Conservation (phyloP, 2,888 invertebrate genomes). For the Tinea trinotella region DNA sequence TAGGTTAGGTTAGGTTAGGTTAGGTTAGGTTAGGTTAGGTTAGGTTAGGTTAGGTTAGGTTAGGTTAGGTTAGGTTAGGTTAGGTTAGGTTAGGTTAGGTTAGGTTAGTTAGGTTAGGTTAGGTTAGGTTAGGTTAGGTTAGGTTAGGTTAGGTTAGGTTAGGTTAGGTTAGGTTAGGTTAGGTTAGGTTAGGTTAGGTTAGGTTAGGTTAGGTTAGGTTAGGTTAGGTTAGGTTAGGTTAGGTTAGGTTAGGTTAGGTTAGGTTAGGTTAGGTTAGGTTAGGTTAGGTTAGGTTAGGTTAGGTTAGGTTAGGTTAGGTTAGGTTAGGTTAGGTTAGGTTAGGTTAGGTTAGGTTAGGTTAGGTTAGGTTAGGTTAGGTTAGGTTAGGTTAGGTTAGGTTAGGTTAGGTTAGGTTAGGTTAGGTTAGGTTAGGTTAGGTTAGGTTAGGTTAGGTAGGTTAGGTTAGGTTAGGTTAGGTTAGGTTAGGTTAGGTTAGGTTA, state of each 20-base stretch:
- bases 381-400: constrained; percentile 19
- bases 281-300: constrained; percentile 21
- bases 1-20: constrained; percentile 22
- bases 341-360: constrained; percentile 19
- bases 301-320: constrained; percentile 22
- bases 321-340: constrained; percentile 17
- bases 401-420: constrained; percentile 19
- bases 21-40: constrained; percentile 21
- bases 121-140: constrained; percentile 28
- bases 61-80: constrained; percentile 20
- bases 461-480: no score
- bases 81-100: constrained; percentile 21
- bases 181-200: constrained; percentile 23
- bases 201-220: constrained; percentile 23
- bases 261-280: constrained; percentile 21
- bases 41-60: constrained; percentile 22
- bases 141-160: constrained; percentile 30
- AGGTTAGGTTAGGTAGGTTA: constrained; percentile 19
- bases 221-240: constrained; percentile 23
- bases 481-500: constrained; percentile 21
- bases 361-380: constrained; percentile 20
- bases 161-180: constrained; percentile 28
- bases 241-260: constrained; percentile 22
- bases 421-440: constrained; percentile 19
- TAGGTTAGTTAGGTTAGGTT: constrained; percentile 25